Evolutionary conservation across 1,140 invertebrate genomes (phyloP).

Genomic region (Scaptomyza hsui): DNA sequence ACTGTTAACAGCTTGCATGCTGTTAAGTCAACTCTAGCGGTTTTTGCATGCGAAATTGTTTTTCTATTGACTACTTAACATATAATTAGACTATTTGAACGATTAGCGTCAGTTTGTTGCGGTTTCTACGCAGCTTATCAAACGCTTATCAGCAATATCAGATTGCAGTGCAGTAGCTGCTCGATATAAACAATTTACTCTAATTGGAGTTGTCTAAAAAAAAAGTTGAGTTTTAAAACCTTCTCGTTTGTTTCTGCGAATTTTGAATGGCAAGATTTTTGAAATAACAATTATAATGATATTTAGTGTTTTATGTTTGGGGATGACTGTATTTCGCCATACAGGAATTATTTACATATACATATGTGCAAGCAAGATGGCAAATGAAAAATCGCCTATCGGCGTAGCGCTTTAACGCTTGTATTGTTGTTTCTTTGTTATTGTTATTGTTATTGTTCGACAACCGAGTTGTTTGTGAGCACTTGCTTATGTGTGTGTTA

Average conservation of each 20-base stretch:
- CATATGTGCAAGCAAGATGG: conserved; percentile 11
- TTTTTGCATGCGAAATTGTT: neutral
- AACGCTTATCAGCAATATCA: conserved; percentile 20
- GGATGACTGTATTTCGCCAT: conserved; percentile 37
- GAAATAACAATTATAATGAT: no score
- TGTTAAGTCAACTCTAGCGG: neutral
- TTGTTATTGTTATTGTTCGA: conserved; percentile 16
- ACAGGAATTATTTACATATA: neutral
- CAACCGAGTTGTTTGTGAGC: conserved; percentile 2
- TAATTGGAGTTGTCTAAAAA: neutral
- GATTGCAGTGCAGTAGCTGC: neutral
- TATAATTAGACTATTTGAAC: neutral
- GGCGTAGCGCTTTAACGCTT: conserved; percentile 4
- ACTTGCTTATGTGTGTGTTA: conserved; percentile 22
- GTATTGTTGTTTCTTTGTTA: neutral
- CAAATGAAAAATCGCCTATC: conserved; percentile 12
- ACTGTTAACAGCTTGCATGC: conserved; percentile 14
- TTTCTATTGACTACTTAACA: neutral
- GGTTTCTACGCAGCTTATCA: conserved; percentile 14
- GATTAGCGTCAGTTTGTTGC: neutral
- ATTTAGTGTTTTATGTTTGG: no score
- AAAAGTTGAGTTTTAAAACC: neutral
- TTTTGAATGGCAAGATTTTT: no score
- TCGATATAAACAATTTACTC: neutral
- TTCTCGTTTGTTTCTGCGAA: no score